Evolutionary conservation across 1,140 invertebrate genomes (phyloP), one percentile per base, ranked within the genome.

Genomic region (Aphaenogaster rudis): DNA sequence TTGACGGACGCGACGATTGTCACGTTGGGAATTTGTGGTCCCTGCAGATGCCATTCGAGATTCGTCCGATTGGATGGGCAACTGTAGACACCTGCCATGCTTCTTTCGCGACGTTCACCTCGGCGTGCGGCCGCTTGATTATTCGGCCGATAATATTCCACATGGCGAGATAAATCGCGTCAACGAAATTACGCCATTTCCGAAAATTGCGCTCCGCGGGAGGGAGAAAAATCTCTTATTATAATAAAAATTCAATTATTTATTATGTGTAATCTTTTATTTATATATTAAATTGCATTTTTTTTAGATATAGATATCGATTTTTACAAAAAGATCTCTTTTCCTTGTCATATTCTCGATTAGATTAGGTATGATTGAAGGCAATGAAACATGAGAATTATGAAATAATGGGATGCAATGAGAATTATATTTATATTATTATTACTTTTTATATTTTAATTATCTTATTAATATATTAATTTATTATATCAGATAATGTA

Each of bases 1-100:
- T 93, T 94, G 94, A 94, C 92, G 94, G 93, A 94, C 93, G 92
- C 92, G 90, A 92, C 93, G 93, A 94, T 94, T 94, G 93, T 94
- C 93, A 93, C 93, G 88, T 89, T 92, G 93, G 93, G 93, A 92
- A 93, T 92, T 93, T 92, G 90, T 86, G 88, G 89, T 92, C 82
- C 88, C 88, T 79, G 80, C 89, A 89, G 88, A 94, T 92, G 90
- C 89, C 90, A 92, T 92, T 91, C 89, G 74, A 93, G 92, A 93
- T 94, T 91, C 89, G 90, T 89, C 86, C 88, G 91, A 92, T 93
- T 89, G 89, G 86, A 86, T 89, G 80, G 80, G 80, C 80, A 84
- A 61, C 80, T 74, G 80, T 76, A 84, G 80, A 76, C 80, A 84
- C 80, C 69, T 84, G 80, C 80, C 80, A 84, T 84, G 69, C 80